phyloP scores from a whole-genome alignment of 2,113 vertebrate species.

The Takifugu bimaculatus region DNA sequence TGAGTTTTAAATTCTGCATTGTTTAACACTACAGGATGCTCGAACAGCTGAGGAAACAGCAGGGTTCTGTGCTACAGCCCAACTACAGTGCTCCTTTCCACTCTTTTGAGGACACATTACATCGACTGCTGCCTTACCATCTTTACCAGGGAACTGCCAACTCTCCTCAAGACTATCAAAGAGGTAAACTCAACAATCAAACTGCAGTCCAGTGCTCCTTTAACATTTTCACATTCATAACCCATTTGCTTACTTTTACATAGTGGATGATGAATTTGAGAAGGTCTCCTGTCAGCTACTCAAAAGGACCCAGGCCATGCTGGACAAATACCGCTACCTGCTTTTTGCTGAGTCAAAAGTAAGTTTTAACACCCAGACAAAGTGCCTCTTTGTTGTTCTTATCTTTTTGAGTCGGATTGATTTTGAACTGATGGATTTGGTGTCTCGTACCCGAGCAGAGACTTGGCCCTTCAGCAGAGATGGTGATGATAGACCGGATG shows the following conservation, averaged over 20 bases:
- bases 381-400: not conserved
- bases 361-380: constrained; percentile 43
- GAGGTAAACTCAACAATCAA: constrained; percentile 63
- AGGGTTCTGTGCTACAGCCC: constrained; percentile 87
- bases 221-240: not conserved
- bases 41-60: constrained; percentile 91
- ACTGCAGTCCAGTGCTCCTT: not conserved
- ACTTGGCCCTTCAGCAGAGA: constrained; percentile 90
- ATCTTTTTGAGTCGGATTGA: constrained; percentile 21
- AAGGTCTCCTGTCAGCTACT: constrained; percentile 85
- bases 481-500: constrained; percentile 98
- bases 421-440: constrained; percentile 43
- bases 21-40: constrained; percentile 77
- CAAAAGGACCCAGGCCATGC: constrained; percentile 89
- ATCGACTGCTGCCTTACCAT: constrained; percentile 89
- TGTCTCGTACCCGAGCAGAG: constrained; percentile 71
- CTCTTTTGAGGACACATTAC: constrained; percentile 84
- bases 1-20: not conserved
- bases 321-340: constrained; percentile 91
- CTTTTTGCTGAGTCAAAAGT: constrained; percentile 92
- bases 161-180: constrained; percentile 79
- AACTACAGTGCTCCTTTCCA: constrained; percentile 86
- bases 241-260: not conserved
- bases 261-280: constrained; percentile 93
- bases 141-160: constrained; percentile 90